Percentiles rank a stretch among this genome's conserved stretches.
phyloP scores from a whole-genome alignment of 2,888 invertebrate genomes.

The Protophormia terraenovae region DNA sequence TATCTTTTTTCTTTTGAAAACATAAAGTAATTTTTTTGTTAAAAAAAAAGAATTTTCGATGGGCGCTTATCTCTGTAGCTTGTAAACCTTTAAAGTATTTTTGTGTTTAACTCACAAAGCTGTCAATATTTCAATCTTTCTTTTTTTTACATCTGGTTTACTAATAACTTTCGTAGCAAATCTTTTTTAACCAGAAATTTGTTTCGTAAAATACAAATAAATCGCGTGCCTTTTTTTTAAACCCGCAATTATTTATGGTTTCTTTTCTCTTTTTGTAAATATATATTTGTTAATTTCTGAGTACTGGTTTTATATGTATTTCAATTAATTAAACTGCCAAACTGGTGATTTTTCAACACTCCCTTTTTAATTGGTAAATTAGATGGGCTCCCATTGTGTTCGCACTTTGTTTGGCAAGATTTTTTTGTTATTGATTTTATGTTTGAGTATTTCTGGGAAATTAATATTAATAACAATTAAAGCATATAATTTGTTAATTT shows the following conservation, averaged over 20 bases:
- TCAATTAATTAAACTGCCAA: constrained; percentile 36
- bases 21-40: too few species aligned
- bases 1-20: neutral
- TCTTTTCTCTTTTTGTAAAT: neutral
- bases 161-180: neutral
- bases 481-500: neutral
- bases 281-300: neutral
- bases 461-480: too few species aligned
- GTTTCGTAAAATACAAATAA: neutral
- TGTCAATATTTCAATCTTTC: neutral
- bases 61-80: neutral
- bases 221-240: neutral
- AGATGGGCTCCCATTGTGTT: neutral
- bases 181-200: neutral
- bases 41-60: neutral
- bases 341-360: constrained; percentile 14
- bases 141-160: neutral
- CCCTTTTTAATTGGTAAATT: neutral
- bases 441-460: neutral
- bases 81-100: neutral
- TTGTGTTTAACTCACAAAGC: neutral
- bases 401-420: constrained; percentile 13
- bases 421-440: neutral
- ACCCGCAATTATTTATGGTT: neutral
- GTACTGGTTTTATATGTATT: constrained; percentile 2